phyloP scores from a whole-genome alignment of 2,113 vertebrate genomes.

The Taxidea taxus region DNA sequence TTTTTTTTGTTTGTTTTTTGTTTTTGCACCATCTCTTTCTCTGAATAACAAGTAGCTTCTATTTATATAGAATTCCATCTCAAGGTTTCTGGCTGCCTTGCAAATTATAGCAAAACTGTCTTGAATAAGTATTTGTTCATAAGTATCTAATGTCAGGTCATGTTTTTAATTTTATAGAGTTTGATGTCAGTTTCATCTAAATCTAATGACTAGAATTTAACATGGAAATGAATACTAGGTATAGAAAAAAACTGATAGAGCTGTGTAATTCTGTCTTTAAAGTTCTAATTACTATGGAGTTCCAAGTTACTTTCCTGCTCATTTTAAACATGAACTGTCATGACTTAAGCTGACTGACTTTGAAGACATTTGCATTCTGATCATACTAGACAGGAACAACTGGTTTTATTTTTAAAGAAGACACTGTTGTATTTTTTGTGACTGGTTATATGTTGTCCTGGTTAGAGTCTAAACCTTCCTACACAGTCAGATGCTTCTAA shows the following conservation, averaged over 20 bases:
- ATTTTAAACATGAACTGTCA: constrained; percentile 49
- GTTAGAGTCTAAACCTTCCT: not conserved
- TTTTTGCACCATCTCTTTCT: constrained; percentile 30
- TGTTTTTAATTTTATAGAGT: constrained; percentile 5
- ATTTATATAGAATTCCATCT: constrained; percentile 50
- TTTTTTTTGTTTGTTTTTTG: not conserved
- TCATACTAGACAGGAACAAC: constrained; percentile 73
- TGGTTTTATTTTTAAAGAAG: constrained; percentile 73
- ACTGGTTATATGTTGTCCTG: constrained; percentile 22
- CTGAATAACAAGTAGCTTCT: constrained; percentile 53
- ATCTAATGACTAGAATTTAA: not conserved
- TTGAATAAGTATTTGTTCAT: constrained; percentile 25
- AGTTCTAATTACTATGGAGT: not conserved
- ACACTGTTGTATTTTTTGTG: not conserved
- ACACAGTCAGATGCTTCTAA: not conserved
- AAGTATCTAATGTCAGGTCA: not conserved
- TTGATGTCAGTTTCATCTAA: not conserved
- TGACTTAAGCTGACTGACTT: constrained; percentile 59
- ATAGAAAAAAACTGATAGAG: not conserved
- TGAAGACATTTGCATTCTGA: constrained; percentile 54
- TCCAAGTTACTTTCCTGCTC: constrained; percentile 41
- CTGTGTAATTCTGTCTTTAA: not conserved
- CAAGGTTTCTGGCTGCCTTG: constrained; percentile 4
- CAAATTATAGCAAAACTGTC: constrained; percentile 26
- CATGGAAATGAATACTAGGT: not conserved